A percentile compares a stretch with the other conserved stretches of the same genome.
Evolutionary conservation across 2,797 vertebrate genomes (phyloP).

Genomic region (Morelia viridis): DNA sequence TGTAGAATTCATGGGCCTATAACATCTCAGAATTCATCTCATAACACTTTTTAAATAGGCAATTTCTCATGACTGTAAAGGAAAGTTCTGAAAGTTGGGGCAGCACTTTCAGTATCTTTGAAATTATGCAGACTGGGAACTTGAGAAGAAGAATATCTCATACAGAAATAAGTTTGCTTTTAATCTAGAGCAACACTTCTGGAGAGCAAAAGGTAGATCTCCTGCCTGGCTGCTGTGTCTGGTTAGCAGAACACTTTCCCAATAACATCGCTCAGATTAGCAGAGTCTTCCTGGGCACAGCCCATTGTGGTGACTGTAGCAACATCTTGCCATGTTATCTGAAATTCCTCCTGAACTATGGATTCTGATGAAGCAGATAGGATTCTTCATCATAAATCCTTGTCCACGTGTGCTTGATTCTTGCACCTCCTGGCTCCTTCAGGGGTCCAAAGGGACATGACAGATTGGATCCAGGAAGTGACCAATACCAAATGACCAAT

Average conservation of each 20-base stretch:
- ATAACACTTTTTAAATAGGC: neutral
- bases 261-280: neutral
- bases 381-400: neutral
- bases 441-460: neutral
- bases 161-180: neutral
- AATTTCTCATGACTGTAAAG: neutral
- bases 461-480: neutral
- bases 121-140: neutral
- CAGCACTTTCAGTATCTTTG: neutral
- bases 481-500: neutral
- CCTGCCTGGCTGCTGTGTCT: neutral
- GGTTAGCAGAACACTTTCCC: neutral
- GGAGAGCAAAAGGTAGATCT: neutral
- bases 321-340: neutral
- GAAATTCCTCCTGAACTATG: neutral
- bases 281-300: neutral
- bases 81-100: neutral
- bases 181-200: neutral
- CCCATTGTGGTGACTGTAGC: neutral
- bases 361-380: neutral
- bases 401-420: neutral
- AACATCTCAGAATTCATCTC: neutral
- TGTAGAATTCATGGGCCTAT: neutral
- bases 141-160: neutral
- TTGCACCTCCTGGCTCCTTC: neutral